Base-by-base conservation (phyloP, 2,888 invertebrate genomes). In the Platycheirus rosarum region DNA sequence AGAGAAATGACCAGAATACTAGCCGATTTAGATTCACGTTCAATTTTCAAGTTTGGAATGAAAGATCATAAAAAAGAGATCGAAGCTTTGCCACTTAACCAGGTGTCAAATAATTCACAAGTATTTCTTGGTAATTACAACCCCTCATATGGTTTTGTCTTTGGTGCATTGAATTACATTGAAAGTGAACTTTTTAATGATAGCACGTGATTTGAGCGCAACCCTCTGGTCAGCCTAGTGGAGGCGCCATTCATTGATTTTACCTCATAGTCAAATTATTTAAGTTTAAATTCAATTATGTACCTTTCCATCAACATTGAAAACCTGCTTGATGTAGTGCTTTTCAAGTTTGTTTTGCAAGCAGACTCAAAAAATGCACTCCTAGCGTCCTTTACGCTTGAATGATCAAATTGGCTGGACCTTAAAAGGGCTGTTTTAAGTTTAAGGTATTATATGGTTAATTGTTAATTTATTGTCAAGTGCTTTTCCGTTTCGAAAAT, bases 1-100 rank as follows among this genome's bases (percentile, higher is more conserved):
- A 91, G 93, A 85, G 95, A 97, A 91, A 92, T 98, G 89, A 93
- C 93, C 75, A 92, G 94, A 85, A 91, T 92, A 44, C 85, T 94
- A 32, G 91, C 92, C 70, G 92, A 93, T 85, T 11, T 85, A 89
- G 91, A 90, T 84, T 90, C 90, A 2, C 87, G 88, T 18, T 87
- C 87, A 20, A 87, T 90, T 69, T 89, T 90, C 44, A 86, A 85
- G 29, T 89, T 88, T 87, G 85, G 85, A 23, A 86, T 85, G 49
- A 89, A 88, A 14, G 87, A 86, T 3, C 84, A 88, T 48, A 86
- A 69, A 40, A 88, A 88, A 62, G 85, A 88, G 2, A 89, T 90
- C 44, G 88, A 89, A 85, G 87, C 86, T 4, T 85, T 71, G 4
- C 87, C 85, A 7, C 88, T 89, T 2, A 87, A 89, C 82, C 87